phyloP scores from a whole-genome alignment of 2,888 invertebrate species.

The Drosophila pseudotakahashii region DNA sequence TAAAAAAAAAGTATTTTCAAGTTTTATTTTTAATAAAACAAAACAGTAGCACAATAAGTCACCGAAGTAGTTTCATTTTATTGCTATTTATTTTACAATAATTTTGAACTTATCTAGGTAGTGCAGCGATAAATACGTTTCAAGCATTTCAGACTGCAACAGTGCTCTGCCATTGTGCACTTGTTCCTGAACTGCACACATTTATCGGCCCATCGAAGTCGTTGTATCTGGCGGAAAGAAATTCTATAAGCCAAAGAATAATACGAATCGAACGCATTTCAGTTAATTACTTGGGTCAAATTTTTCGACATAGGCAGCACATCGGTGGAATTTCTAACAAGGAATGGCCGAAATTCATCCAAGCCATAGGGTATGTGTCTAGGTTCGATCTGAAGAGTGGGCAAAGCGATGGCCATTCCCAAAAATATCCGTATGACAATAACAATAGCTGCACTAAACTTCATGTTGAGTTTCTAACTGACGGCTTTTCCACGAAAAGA shows the following conservation, averaged over 20 bases:
- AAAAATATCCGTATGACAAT: background rate
- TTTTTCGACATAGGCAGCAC: constrained; percentile 1
- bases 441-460: background rate
- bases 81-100: too few relatives aligned
- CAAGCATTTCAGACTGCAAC: constrained; percentile 13
- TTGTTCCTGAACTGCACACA: constrained; percentile 1
- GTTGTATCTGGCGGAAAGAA: background rate
- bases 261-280: background rate
- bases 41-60: too few relatives aligned
- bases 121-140: constrained; percentile 6
- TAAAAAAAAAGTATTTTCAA: too few relatives aligned
- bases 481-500: background rate
- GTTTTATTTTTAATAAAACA: background rate
- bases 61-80: too few relatives aligned
- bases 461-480: constrained; percentile 1
- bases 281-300: constrained; percentile 5
- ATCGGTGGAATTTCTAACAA: background rate
- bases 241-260: too few relatives aligned
- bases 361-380: constrained; percentile 6
- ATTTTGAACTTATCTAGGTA: background rate
- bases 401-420: background rate
- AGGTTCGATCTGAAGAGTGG: background rate
- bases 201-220: background rate
- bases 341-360: constrained; percentile 2
- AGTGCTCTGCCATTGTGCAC: constrained; percentile 14